Conservation (phyloP, 2,888 invertebrate genomes). For the Leptodirus hochenwartii region DNA sequence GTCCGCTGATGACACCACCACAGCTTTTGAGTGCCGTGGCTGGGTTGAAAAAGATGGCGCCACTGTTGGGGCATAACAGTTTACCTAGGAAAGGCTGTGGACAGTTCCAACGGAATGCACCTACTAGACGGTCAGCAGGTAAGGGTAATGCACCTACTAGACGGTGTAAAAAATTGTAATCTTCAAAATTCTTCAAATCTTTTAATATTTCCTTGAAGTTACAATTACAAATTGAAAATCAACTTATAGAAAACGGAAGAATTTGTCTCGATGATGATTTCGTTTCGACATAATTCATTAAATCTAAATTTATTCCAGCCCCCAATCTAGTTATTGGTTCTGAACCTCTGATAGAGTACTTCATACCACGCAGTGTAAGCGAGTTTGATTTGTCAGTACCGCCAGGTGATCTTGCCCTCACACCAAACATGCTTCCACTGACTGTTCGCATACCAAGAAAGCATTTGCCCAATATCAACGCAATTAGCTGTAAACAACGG, state of each 20-base stretch:
- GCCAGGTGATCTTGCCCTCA: conserved; percentile 39
- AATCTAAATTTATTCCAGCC: too few species aligned
- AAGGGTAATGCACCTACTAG: neutral
- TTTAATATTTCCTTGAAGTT: neutral
- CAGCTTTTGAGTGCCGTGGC: too few species aligned
- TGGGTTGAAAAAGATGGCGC: conserved; percentile 22
- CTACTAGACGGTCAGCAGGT: conserved; percentile 40
- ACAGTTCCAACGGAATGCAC: conserved; percentile 45
- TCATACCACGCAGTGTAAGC: conserved; percentile 67
- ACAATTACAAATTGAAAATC: neutral
- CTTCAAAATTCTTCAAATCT: neutral
- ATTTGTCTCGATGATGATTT: too few species aligned
- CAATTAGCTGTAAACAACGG: too few species aligned
- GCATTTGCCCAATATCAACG: conserved; percentile 26
- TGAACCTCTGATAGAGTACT: conserved; percentile 58
- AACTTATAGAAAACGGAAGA: too few species aligned
- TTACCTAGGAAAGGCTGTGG: conserved; percentile 30
- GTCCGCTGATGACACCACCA: conserved; percentile 24
- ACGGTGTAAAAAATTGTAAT: neutral
- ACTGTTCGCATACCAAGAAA: conserved; percentile 23
- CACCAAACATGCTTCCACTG: conserved; percentile 24
- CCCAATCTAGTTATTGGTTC: conserved; percentile 28
- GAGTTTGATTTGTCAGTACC: conserved; percentile 58
- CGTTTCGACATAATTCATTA: too few species aligned
- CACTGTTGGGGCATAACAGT: conserved; percentile 30